These are phyloP conservation scores for Hippocampus abdominalis DNA, from an alignment of 2,113 vertebrate genomes.

Conservation along the genomic window DNA sequence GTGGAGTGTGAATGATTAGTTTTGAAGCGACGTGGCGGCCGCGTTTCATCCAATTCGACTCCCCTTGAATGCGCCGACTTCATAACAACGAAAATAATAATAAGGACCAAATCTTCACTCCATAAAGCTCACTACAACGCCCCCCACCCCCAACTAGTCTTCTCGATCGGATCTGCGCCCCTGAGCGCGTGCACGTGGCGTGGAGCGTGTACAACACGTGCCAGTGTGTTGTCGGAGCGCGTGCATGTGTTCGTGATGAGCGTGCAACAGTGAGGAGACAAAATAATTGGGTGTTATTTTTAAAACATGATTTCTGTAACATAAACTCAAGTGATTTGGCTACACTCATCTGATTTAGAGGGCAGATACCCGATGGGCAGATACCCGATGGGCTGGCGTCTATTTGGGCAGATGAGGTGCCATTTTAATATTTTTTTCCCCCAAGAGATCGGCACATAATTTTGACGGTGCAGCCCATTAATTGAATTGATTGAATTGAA, in stretches of 20 bases:
- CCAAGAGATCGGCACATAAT: too few relatives aligned
- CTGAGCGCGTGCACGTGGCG: constrained; percentile 51
- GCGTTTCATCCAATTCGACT: neutral
- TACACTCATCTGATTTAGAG: too few relatives aligned
- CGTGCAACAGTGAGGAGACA: neutral
- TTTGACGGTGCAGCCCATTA: too few relatives aligned
- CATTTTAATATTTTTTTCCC: too few relatives aligned
- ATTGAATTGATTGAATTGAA: too few relatives aligned
- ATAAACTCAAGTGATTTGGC: too few relatives aligned
- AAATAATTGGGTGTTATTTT: neutral
- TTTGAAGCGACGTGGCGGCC: neutral
- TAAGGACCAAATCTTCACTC: neutral
- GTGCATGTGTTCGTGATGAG: neutral
- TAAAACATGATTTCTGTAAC: too few relatives aligned
- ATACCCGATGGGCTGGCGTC: too few relatives aligned
- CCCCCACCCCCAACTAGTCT: neutral
- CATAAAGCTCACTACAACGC: neutral
- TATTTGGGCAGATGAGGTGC: too few relatives aligned
- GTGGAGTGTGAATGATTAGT: constrained; percentile 57
- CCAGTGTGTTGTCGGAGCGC: constrained; percentile 40
- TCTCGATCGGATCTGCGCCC: constrained; percentile 17
- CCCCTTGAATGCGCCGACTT: neutral
- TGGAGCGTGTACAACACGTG: constrained; percentile 59
- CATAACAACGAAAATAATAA: neutral
- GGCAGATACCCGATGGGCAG: too few relatives aligned